Base-by-base conservation (phyloP, 2,113 vertebrate genomes). In the Coptodon rendalli region DNA sequence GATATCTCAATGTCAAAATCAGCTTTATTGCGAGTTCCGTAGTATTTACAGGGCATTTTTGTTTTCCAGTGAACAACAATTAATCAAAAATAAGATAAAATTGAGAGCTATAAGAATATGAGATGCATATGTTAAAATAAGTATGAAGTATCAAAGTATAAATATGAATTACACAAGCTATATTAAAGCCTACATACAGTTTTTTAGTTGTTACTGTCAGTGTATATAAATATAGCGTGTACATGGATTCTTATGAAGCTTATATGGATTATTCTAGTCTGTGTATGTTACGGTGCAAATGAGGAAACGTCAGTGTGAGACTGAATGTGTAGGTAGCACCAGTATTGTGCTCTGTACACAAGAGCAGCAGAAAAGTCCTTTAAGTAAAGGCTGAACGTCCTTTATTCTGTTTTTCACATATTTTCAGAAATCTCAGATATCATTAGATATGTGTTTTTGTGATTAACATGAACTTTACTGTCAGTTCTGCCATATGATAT, bases 21-120 rank as follows among this genome's bases (percentile, higher is more conserved):
- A 38, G 61, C 17, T 45, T 43, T 71, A 68, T 68, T 68, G 36
- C 0, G 2, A 40, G n/a, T 68, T 0, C 19, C 5, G 0, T 22
- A 40, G 11, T 22, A 40, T 68, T 38, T 63, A 38, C 61, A 38
- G 31, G 31, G 3, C 17, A 66, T 66, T 66, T 66, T 66, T 66
- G 17, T 38, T 66, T 66, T 66, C 31, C 31, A 0, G 0, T 66
- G 61, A 68, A 22, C 19, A 43, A 43, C 12, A 43, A 43, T 71
- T 2, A 71, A 71, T 71, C 36, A 40, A 14, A 71, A 71, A 43
- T 71, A 24, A 43, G 36, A 9, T 71, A 40, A 43, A 71, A 40
- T 68, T n/a, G n/a, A 68, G 63, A 22, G 63, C 63, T 22, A 13
- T 68, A 68, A 40, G 19, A 40, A 68, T 68, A 40, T 24, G 36